These are phyloP conservation scores for Squalus acanthias DNA, from an alignment of 2,797 vertebrate species.

Conservation along the genomic window DNA sequence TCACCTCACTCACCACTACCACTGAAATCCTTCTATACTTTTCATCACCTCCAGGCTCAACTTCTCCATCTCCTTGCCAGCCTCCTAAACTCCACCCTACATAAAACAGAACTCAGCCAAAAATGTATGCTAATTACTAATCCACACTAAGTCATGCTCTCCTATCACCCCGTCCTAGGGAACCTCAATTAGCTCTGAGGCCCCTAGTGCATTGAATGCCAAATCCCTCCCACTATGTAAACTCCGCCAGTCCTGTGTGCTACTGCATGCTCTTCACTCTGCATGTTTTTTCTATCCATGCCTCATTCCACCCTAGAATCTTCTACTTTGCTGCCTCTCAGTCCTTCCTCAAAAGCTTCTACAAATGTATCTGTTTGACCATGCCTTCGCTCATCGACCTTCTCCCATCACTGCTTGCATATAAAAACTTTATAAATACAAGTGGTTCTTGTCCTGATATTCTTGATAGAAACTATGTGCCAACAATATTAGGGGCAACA, in stretches of 20 bases:
- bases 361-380: not conserved
- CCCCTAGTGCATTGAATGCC: no score
- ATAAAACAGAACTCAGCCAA: not conserved
- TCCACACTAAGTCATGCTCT: not conserved
- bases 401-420: not conserved
- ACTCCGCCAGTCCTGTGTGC: not conserved
- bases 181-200: not conserved
- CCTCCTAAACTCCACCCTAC: not conserved
- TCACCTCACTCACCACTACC: not conserved
- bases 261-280: not conserved
- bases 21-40: not conserved
- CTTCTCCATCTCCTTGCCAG: not conserved
- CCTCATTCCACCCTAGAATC: not conserved
- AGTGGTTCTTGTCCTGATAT: not conserved
- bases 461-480: not conserved
- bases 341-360: not conserved
- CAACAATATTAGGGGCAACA: no score
- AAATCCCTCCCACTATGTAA: not conserved
- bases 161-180: not conserved
- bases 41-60: not conserved
- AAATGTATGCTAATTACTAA: not conserved
- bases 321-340: no score
- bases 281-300: not conserved
- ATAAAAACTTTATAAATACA: not conserved
- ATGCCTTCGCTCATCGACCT: not conserved